Evolutionary conservation across 1,140 invertebrate genomes (phyloP).

Genomic region (Tribolium madens): DNA sequence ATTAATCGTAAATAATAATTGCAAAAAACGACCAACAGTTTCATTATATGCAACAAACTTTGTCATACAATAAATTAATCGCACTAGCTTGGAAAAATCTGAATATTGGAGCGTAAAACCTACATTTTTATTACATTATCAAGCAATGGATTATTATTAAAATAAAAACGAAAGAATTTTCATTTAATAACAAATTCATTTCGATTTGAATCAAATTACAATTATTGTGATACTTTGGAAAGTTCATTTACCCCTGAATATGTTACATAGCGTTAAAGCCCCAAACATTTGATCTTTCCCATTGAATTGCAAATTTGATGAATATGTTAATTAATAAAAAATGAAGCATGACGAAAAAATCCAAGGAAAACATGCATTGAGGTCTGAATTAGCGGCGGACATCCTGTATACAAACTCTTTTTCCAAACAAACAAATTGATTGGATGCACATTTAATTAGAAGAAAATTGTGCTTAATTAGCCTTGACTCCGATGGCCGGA

Average conservation of each 20-base stretch:
- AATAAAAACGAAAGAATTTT: too few species aligned
- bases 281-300: neutral
- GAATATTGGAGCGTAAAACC: neutral
- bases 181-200: too few species aligned
- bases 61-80: too few species aligned
- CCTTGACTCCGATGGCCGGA: conserved; percentile 1
- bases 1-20: neutral
- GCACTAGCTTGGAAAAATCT: too few species aligned
- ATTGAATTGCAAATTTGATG: conserved; percentile 29
- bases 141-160: too few species aligned
- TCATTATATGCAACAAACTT: neutral
- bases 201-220: neutral
- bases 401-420: neutral
- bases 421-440: neutral
- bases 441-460: neutral
- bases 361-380: neutral
- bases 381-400: neutral
- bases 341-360: neutral
- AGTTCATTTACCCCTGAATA: neutral
- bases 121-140: neutral
- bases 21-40: neutral
- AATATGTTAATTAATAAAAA: conserved; percentile 32
- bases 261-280: neutral
- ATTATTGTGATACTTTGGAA: neutral
- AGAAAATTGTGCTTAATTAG: neutral